Base-by-base conservation (phyloP, 2,113 vertebrate species). In the Pangasianodon hypophthalmus region DNA sequence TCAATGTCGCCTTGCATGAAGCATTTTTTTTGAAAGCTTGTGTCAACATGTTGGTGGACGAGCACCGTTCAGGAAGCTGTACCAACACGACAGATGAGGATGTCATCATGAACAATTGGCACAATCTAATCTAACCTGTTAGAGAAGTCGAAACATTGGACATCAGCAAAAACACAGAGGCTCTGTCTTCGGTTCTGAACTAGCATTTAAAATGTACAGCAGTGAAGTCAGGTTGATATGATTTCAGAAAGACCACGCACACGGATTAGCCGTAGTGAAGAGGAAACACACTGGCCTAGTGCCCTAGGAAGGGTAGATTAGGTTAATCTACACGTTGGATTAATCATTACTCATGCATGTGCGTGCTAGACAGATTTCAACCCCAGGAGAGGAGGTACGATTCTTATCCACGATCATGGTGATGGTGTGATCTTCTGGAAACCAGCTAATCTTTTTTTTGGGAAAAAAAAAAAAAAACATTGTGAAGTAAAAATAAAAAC, bases 1-100 rank as follows among this genome's bases (percentile, higher is more conserved):
- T 80, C 26, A 80, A 91, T 90, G 67, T 67, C 60, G 60, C 37
- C 82, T 88, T 41, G 18, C 11, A 48, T 67, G 77, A 46, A 83
- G 32, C 32, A 32, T 19, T 83, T 32, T 87, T 54, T 87, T 54
- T 75, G 24, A 85, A 87, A 71, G 41, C 73, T 44, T 83, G 56
- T 11, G 46, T 86, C 8, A 62, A 71, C 58, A 73, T 32, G 52
- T 60, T 7, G 11, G 29, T 8, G 41, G 54, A 85, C n/a, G 10
- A 37, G 69, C 6, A 37, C 2, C 3, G 19, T 37, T 56, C 9
- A 6, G 79, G 62, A 87, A 50, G 58, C 14, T 24, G 41, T 62
- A 56, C 86, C 73, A 84, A 77, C 84, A 81, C 18, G 24, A 32
- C 8, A 37, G 50, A 54, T 1, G 41, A 64, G 16, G 3, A 16